Evolutionary conservation across 2,113 vertebrate species (phyloP), one percentile per base, ranked within the genome.

Genomic region (Plotosus lineatus): DNA sequence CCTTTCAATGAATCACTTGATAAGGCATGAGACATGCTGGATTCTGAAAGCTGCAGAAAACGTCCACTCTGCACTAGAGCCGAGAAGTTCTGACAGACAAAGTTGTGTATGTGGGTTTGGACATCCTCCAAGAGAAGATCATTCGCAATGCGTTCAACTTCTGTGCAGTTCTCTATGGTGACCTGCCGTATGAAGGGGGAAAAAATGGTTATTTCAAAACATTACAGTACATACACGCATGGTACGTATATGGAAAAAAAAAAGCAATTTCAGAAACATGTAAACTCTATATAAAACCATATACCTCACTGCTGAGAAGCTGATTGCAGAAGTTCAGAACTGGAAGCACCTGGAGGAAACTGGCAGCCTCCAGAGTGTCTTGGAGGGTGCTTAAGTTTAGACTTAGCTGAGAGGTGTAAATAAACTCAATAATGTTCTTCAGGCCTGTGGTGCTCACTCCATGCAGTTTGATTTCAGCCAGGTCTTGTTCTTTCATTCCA

Each of bases 341-440:
- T 3, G 94, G 92, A 84, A 94, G 88, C 66, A 95, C 93, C 87
- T 95, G 94, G 79, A 95, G 66, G 85, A 94, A 95, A 85, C 94
- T 95, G 15, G 94, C 94, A 0, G 94, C 94, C 85, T 95, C 94
- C 79, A 95, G 86, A 0, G 93, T 95, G 82, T 95, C 94, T 88
- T 94, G 94, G 6, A 95, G 91, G 71, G 88, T 93, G 33, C 82
- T 73, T 87, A 95, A 90, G 82, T 89, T 90, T 0, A 95, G 91
- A 75, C 40, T 87, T 82, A 95, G 87, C 75, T 88, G 90, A 80
- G 93, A 92, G 2, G 94, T 94, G 89, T 95, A 95, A 83, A 94
- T 94, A 88, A 95, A 95, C 55, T 94, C 92, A 23, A 95, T 92
- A 5, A 95, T 93, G 87, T 92, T 94, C 87, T 90, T 94, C 65